Evolutionary conservation across 2,113 vertebrate genomes (phyloP).

Genomic region (Emydura subglobosa): DNA sequence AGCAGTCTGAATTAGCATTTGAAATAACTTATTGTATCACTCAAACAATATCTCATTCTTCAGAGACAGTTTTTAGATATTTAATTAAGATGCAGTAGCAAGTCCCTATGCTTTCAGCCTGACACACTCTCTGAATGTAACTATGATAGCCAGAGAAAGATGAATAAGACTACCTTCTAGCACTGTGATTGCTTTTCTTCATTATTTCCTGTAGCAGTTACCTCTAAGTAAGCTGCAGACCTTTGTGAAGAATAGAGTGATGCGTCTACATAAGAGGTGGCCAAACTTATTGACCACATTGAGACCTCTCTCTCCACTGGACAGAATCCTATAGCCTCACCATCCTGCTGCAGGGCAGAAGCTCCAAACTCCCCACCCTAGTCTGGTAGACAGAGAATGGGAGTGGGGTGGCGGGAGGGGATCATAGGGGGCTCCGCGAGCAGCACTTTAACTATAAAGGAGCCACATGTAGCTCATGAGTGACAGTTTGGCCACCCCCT

Average conservation of each 20-base stretch:
- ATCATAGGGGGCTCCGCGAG: too few relatives aligned
- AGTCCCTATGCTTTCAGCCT: not conserved
- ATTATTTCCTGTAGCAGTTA: not conserved
- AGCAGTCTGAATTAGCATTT: not conserved
- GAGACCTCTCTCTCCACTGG: too few relatives aligned
- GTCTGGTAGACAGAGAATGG: too few relatives aligned
- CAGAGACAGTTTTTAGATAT: not conserved
- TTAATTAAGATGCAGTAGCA: not conserved
- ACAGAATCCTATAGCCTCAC: too few relatives aligned
- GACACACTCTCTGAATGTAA: not conserved
- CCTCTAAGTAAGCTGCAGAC: not conserved
- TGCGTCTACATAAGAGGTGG: too few relatives aligned
- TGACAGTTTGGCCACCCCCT: too few relatives aligned
- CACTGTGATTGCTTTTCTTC: not conserved
- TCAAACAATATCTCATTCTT: not conserved
- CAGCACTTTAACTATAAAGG: too few relatives aligned
- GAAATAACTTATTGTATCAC: not conserved
- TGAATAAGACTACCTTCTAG: slow-evolving; percentile 2
- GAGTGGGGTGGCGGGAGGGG: too few relatives aligned
- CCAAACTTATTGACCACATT: too few relatives aligned
- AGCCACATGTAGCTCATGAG: too few relatives aligned
- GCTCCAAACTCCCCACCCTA: too few relatives aligned
- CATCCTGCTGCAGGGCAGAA: too few relatives aligned
- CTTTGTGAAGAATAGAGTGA: not conserved
- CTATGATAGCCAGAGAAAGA: not conserved